Conservation (phyloP, 2,113 vertebrate species). For the Pipra filicauda region DNA sequence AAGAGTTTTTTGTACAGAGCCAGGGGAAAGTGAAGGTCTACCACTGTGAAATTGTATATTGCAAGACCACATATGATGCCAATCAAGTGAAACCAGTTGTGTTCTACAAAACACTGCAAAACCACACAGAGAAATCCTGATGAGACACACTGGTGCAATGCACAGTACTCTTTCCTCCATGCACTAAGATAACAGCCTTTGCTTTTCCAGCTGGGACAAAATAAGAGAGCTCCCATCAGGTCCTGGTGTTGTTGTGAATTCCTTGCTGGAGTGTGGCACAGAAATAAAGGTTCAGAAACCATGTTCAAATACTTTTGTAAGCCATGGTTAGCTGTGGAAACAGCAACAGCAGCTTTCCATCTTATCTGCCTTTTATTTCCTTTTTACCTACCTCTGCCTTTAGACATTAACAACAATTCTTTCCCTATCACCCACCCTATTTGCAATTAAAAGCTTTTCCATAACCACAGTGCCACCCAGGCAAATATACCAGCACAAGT, state of each 20-base stretch:
- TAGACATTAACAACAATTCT: neutral
- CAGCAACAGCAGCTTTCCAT: neutral
- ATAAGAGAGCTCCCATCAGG: neutral
- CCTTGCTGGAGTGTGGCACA: neutral
- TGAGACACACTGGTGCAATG: neutral
- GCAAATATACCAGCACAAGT: neutral
- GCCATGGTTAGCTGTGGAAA: neutral
- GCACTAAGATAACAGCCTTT: neutral
- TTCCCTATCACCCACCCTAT: neutral
- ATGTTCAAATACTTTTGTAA: neutral
- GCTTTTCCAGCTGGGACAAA: neutral
- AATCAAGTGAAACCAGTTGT: slow-evolving; percentile 96
- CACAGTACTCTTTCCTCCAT: neutral
- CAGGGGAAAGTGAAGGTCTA: slow-evolving; percentile 94
- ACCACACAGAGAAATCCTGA: neutral
- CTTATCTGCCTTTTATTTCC: neutral
- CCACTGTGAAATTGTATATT: slow-evolving; percentile 96
- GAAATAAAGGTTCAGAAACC: neutral
- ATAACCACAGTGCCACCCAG: neutral
- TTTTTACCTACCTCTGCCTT: neutral
- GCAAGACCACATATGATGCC: slow-evolving; percentile 95
- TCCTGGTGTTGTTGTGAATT: neutral
- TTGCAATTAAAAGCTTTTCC: neutral
- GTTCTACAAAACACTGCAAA: slow-evolving; percentile 93
- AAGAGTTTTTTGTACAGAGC: slow-evolving; percentile 95